Evolutionary conservation across 2,797 vertebrate species (phyloP), one percentile per base, ranked within the genome.

Genomic region (Brachymystax lenok): DNA sequence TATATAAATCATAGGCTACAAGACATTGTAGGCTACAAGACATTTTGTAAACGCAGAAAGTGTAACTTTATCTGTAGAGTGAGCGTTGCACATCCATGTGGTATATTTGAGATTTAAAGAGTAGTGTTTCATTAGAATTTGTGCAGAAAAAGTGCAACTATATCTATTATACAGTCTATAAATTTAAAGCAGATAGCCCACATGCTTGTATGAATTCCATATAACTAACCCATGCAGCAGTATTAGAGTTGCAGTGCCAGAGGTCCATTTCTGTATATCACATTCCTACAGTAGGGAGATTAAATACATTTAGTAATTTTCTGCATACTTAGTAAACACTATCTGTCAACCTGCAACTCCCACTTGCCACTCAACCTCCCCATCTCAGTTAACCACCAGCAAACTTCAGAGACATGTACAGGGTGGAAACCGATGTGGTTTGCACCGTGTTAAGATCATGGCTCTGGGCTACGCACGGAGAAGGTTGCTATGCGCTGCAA

Each of bases 401-500:
- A 46, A 72, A 86, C 86, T 88, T 90, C 84, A 91, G 84, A 81
- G 84, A 81, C 88, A 86, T 86, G 80, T 87, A 73, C 61, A 30
- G 80, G 72, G 71, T 66, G 81, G 79, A 82, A 75, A 84, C 30
- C 64, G 77, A 82, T 56, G 73, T 30, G 64, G 88, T 89, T 90
- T 91, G 88, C 85, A 86, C 85, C 75, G 80, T 77, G 88, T 91
- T 91, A 90, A 90, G 90, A 92, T 91, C 86, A 86, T 87, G 74
- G 92, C 92, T 93, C 73, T 77, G 76, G 92, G 92, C 92, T 84
- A 93, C 84, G 85, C 46, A 64, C 27, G 59, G 74, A 75, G 74
- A 90, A 91, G 89, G 90, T 92, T 92, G 91, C 89, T 91, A 91
- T 91, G 89, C 85, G 85, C 88, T 91, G 89, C 92, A 93, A 92